Base-by-base conservation (phyloP, 2,113 vertebrate species). In the Brachypteracias leptosomus region DNA sequence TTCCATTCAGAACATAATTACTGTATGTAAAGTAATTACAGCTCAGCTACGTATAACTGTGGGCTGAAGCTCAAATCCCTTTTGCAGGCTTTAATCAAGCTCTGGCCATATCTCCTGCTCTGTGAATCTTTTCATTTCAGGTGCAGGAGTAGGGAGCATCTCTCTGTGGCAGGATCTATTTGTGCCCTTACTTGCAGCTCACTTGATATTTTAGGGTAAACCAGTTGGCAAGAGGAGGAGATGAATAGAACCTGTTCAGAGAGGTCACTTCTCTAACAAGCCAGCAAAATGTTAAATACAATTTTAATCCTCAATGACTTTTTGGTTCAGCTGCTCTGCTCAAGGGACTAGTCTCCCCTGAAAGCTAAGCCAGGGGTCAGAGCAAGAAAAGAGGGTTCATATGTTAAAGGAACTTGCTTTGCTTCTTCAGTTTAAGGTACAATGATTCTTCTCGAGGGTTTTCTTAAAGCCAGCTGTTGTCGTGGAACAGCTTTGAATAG, bases 1-100 rank as follows among this genome's bases (percentile, higher is more conserved):
- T 93, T 94, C 49, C 75, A 31, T 83, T 95, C 38, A 77, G 59
- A 66, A 25, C 42, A 44, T 95, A 97, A 96, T 96, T 96, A 96
- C 75, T 75, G 13, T 40, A 46, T 67, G 83, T 84, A 65, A 93
- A 88, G 85, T 90, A 95, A 96, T 96, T 94, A 90, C 13, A 55
- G 75, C 59, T 94, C 44, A 63, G 36, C 75, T 86, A 44, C 24
- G 15, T 83, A 24, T 83, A 88, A 81, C 55, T 83, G 21, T 18
- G 38, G 42, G 40, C 67, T 90, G 79, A 88, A 76, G 67, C 67
- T 79, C 62, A 78, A 47, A 90, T 95, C 68, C 40, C 61, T 77
- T 88, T 67, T 57, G 74, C 2, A 1, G n/a, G 42, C 47, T 94
- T 92, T 74, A 77, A 73, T 81, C 38, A 36, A 36, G 62, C 38